Base-by-base conservation (phyloP, 1,140 invertebrate genomes). In the Atta colombica region DNA sequence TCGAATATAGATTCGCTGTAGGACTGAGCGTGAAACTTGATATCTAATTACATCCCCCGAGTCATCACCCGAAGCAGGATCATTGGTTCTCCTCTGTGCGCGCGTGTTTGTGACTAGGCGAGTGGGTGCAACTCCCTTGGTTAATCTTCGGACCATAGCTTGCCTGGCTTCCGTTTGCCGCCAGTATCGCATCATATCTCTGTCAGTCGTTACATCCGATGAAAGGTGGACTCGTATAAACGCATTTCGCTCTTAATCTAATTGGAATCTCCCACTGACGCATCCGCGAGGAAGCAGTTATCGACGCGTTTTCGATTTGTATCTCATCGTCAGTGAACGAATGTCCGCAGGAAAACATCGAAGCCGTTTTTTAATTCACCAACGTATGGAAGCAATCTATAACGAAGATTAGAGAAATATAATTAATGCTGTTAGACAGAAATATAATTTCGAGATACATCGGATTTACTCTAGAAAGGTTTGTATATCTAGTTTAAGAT, bases 31-130 rank as follows among this genome's bases (percentile, higher is more conserved):
- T 49, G 69, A 85, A 87, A 87, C 86, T 87, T 55, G 82, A 85
- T 85, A 87, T 87, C 71, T 74, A 87, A 87, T 87, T 87, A 87
- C 51, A 25, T 84, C 77, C 58, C 77, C 5, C 25, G 68, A 72
- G 45, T 21, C 45, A 21, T 21, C 53, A 60, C 28, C 63, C 65
- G 63, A 72, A 82, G 66, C 78, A 66, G 66, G n/a, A 21, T 77
- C 49, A 16, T 28, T 60, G 28, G 14, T n/a, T 60, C 21, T 55
- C 39, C 39, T n/a, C 39, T 45, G 39, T 69, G n/a, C 14, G 21
- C n/a, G n/a, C 35, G 66, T 69, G 6, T 28, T 25, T 1, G 18
- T 3, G 35, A n/a, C 18, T 4, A 31, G 63, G 8, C 31, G 31
- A 3, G 16, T 14, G 35, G 3, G 66, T 7, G 55, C 12, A 53